A percentile compares a stretch with the other conserved stretches of the same genome.
phyloP scores from a whole-genome alignment of 2,888 invertebrate genomes.

The Listrodromus nycthemerus region DNA sequence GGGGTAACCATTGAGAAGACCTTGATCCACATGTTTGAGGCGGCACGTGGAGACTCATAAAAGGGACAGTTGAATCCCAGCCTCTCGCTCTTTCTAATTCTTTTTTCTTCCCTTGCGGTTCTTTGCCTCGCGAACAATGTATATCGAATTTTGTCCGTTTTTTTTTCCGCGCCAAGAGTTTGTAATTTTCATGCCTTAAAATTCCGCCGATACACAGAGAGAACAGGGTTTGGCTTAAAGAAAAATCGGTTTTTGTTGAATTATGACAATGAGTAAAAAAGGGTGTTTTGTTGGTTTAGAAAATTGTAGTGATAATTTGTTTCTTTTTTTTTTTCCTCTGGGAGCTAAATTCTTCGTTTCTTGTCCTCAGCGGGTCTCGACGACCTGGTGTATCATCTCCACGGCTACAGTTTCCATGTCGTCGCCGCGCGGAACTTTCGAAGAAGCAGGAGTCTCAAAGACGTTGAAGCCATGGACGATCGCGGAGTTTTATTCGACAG shows the following conservation, averaged over 20 bases:
- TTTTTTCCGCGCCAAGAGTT: no score
- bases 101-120: not conserved
- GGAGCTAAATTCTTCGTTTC: not conserved
- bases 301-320: no score
- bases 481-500: slow-evolving; percentile 86
- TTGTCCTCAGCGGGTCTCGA: slow-evolving; percentile 86
- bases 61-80: slow-evolving; percentile 46
- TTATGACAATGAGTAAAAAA: no score
- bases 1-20: slow-evolving; percentile 24
- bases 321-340: not conserved
- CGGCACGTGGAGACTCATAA: slow-evolving; percentile 38
- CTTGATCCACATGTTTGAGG: slow-evolving; percentile 56
- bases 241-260: no score
- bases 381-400: slow-evolving; percentile 90
- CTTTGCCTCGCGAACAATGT: not conserved
- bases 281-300: no score
- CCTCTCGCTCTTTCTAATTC: slow-evolving; percentile 1
- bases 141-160: not conserved
- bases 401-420: slow-evolving; percentile 90
- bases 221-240: no score
- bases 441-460: slow-evolving; percentile 85
- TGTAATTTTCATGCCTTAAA: no score
- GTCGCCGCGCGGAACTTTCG: slow-evolving; percentile 87
- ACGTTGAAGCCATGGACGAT: slow-evolving; percentile 87
- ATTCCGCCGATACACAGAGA: no score